phyloP scores from a whole-genome alignment of 2,113 vertebrate species.

The Solenodon paradoxus region DNA sequence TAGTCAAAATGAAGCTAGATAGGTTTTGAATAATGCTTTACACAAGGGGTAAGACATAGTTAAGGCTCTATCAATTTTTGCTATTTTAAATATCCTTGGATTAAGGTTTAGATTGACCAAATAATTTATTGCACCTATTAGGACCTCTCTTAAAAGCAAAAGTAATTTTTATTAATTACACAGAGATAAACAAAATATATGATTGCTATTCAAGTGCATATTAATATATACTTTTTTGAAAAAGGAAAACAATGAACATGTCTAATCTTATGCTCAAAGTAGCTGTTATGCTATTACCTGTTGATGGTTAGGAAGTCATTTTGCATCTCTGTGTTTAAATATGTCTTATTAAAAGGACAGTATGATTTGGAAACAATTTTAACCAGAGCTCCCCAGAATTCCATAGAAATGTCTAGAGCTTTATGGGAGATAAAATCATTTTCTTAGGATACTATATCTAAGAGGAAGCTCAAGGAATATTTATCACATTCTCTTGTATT shows the following conservation, averaged over 20 bases:
- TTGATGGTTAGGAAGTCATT: background rate
- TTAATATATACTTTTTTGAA: background rate
- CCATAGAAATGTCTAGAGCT: background rate
- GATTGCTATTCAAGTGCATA: background rate
- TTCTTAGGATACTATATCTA: background rate
- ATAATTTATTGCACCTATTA: background rate
- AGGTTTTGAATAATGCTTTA: background rate
- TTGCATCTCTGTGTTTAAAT: background rate
- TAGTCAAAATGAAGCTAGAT: background rate
- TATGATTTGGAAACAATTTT: background rate
- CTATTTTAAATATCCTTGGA: background rate
- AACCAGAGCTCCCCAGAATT: background rate
- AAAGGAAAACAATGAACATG: background rate
- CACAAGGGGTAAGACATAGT: background rate
- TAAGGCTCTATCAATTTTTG: background rate
- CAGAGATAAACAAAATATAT: background rate
- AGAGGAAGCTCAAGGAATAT: background rate
- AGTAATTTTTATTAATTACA: background rate
- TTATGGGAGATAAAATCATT: background rate
- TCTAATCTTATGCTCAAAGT: background rate
- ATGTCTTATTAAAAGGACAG: background rate
- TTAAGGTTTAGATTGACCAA: background rate
- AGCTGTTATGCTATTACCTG: background rate
- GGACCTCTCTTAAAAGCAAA: background rate
- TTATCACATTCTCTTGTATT: background rate